These are phyloP conservation scores for Crepidodera aurea DNA, from an alignment of 2,888 invertebrate species.

Conservation along the genomic window DNA sequence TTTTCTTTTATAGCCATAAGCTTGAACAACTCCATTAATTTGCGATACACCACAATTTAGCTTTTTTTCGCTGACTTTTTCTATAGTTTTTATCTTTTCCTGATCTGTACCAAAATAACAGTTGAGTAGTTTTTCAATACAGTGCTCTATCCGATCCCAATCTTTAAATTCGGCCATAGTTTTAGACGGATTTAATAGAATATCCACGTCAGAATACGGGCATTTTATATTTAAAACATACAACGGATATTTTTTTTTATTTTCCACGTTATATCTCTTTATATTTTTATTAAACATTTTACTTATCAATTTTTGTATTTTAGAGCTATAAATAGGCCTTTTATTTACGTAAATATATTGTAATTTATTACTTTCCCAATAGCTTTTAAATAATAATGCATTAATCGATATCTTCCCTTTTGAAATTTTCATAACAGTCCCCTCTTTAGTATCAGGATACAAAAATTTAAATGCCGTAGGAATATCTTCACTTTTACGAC, in stretches of 20 bases:
- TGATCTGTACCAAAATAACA: slow-evolving; percentile 51
- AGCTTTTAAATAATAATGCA: slow-evolving; percentile 67
- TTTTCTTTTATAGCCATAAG: slow-evolving; percentile 60
- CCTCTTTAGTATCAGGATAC: slow-evolving; percentile 59
- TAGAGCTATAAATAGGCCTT: slow-evolving; percentile 64
- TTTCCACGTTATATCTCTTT: slow-evolving; percentile 20
- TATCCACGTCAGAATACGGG: slow-evolving; percentile 63
- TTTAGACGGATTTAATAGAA: slow-evolving; percentile 63
- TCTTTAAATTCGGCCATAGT: slow-evolving; percentile 65
- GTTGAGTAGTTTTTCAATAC: slow-evolving; percentile 58
- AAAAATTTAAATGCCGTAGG: slow-evolving; percentile 64
- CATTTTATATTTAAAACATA: slow-evolving; percentile 67
- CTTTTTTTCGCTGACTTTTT: slow-evolving; percentile 36
- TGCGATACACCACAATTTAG: slow-evolving; percentile 55
- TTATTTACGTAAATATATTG: slow-evolving; percentile 76
- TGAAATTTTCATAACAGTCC: slow-evolving; percentile 58
- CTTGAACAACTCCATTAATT: slow-evolving; percentile 59
- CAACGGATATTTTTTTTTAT: slow-evolving; percentile 55
- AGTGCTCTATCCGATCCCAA: slow-evolving; percentile 60
- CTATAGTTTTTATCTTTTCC: slow-evolving; percentile 24
- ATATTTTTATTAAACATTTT: slow-evolving; percentile 51
- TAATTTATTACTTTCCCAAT: slow-evolving; percentile 60
- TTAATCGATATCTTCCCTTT: slow-evolving; percentile 64
- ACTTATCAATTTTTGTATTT: slow-evolving; percentile 63
- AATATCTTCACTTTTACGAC: slow-evolving; percentile 66